A percentile compares a stretch with the other conserved stretches of the same genome.
These are phyloP conservation scores for Microplitis demolitor DNA, from an alignment of 1,140 invertebrate genomes.

Conservation along the genomic window DNA sequence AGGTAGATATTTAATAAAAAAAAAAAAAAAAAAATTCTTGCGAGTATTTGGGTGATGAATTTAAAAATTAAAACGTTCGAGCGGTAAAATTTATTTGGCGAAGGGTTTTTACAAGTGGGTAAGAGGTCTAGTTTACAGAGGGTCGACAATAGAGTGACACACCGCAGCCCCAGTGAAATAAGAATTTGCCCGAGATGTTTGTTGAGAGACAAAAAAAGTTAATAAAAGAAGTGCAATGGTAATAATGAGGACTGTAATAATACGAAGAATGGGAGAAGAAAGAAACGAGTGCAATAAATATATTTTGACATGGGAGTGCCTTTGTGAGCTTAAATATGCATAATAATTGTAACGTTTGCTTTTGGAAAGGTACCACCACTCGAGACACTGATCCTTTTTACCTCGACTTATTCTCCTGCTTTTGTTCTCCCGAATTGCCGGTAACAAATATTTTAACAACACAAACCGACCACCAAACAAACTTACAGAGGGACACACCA, in stretches of 20 bases:
- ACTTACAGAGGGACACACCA: slow-evolving; percentile 37
- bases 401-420: slow-evolving; percentile 8
- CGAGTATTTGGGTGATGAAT: no score
- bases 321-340: slow-evolving; percentile 44
- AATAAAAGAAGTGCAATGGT: neutral
- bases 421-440: slow-evolving; percentile 53
- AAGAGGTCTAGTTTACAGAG: slow-evolving; percentile 58
- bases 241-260: slow-evolving; percentile 22
- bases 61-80: no score
- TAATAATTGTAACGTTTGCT: slow-evolving; percentile 47
- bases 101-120: slow-evolving; percentile 46
- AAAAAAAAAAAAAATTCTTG: no score
- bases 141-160: slow-evolving; percentile 43
- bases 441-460: slow-evolving; percentile 58
- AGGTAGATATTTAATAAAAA: no score
- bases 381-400: neutral
- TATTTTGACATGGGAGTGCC: slow-evolving; percentile 62
- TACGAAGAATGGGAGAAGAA: neutral
- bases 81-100: no score
- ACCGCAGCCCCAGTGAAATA: slow-evolving; percentile 41
- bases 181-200: slow-evolving; percentile 9
- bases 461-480: slow-evolving; percentile 33
- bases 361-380: no score
- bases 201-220: neutral
- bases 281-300: slow-evolving; percentile 56